phyloP scores from a whole-genome alignment of 2,888 invertebrate genomes.

The Philereme transversata region DNA sequence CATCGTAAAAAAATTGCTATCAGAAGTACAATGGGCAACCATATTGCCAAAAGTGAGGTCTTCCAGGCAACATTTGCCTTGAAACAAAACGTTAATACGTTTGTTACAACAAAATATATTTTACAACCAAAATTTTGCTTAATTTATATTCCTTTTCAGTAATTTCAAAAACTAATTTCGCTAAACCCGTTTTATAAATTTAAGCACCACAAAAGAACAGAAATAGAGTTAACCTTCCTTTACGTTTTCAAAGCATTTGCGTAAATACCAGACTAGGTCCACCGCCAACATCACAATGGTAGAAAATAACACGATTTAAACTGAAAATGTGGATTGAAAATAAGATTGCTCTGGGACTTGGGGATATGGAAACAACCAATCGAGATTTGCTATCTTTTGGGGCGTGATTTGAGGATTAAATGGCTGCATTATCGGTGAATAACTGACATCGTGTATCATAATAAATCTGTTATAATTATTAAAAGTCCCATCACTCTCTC shows the following conservation, averaged over 20 bases:
- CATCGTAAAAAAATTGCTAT: too few species aligned
- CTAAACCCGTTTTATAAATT: neutral
- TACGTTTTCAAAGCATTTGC: conserved; percentile 6
- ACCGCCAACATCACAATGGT: neutral
- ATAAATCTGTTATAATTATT: too few species aligned
- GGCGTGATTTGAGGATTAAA: neutral
- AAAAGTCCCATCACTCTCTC: too few species aligned
- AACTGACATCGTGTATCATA: neutral
- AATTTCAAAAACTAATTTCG: neutral
- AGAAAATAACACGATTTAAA: conserved; percentile 6
- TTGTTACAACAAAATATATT: neutral
- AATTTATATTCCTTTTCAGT: neutral
- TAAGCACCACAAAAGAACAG: conserved; percentile 1
- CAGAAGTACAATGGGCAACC: too few species aligned
- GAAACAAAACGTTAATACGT: too few species aligned
- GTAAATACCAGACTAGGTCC: conserved; percentile 4
- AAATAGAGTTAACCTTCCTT: neutral
- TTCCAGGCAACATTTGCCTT: too few species aligned
- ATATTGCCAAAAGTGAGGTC: too few species aligned
- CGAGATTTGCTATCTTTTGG: conserved; percentile 5
- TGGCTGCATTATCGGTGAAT: neutral
- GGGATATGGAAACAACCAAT: conserved; percentile 14
- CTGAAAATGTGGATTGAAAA: conserved; percentile 22
- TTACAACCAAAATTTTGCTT: neutral
- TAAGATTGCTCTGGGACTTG: conserved; percentile 19